Base-by-base conservation (phyloP, 92 coral and sea anemone genomes). In the Phenganax subtilis region DNA sequence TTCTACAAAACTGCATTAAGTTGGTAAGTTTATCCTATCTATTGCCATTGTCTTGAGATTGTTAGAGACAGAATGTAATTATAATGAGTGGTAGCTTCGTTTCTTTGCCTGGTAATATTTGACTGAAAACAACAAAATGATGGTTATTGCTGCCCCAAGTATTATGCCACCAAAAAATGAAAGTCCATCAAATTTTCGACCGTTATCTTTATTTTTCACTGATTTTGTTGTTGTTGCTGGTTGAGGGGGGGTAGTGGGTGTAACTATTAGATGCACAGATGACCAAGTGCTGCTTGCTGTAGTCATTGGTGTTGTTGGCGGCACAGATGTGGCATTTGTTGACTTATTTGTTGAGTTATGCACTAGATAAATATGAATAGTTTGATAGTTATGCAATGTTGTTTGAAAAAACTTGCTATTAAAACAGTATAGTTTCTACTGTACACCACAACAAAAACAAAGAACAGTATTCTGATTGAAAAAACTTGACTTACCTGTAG, bases 81-180 rank as follows among this genome's bases (percentile, higher is more conserved):
- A 90, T 85, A 92, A 84, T 25, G 90, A 89, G 75, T 91, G 98
- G 68, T 94, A 92, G 74, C 96, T 92, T 81, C 91, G 87, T n/a
- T 88, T 86, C 69, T 89, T 91, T 76, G 85, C 87, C 81, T 89
- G 88, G 71, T 87, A 94, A 86, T 90, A 94, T 60, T 85, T 88
- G 84, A 75, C 87, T 0, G 80, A 88, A 61, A 91, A 82, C 69
- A 88, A 65, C 17, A 86, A 54, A 31, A 87, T 72, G 6, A 80
- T 72, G 7, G 87, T 58, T 3, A 94, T 31, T 12, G 88, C 87
- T 37, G 88, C 59, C 0, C 97, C 97, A 83, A 94, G 91, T 31
- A 94, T 85, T 29, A 94, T 90, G 12, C 98, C 98, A 77, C 98
- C 98, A 86, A 92, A 80, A 83, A 94, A 94, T 31, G 98, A 91